These are phyloP conservation scores for Agelastica alni DNA, from an alignment of 2,888 invertebrate genomes.

Conservation along the genomic window DNA sequence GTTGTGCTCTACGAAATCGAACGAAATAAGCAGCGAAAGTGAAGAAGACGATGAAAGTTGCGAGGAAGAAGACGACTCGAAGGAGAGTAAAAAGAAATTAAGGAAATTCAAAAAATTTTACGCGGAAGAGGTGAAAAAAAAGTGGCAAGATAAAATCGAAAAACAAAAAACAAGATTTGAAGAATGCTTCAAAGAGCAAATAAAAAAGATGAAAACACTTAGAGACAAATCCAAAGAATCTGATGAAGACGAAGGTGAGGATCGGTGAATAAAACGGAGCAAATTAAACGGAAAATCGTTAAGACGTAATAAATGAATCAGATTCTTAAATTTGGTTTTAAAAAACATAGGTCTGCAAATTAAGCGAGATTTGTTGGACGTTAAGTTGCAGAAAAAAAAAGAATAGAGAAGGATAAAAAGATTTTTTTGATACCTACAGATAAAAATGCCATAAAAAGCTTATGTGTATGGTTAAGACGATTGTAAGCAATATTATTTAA, in stretches of 20 bases:
- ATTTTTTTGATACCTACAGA: too few relatives aligned
- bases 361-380: too few relatives aligned
- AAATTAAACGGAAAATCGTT: too few relatives aligned
- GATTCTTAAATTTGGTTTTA: too few relatives aligned
- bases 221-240: constrained; percentile 4
- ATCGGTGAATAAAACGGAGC: too few relatives aligned
- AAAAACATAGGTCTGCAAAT: too few relatives aligned
- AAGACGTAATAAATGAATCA: too few relatives aligned
- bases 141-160: constrained; percentile 34
- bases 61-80: constrained; percentile 10
- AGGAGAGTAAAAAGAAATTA: background rate
- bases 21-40: constrained; percentile 12
- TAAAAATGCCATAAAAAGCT: too few relatives aligned
- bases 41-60: constrained; percentile 5
- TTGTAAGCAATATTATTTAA: too few relatives aligned
- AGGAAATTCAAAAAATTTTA: constrained; percentile 23
- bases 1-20: constrained; percentile 11
- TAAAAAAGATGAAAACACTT: constrained; percentile 17
- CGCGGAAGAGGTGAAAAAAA: constrained; percentile 35
- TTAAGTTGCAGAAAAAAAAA: too few relatives aligned
- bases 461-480: too few relatives aligned
- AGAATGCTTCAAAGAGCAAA: constrained; percentile 21
- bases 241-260: constrained; percentile 12
- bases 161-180: constrained; percentile 28
- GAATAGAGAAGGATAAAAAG: too few relatives aligned